These are phyloP conservation scores for Patella vulgata DNA, from an alignment of 1,140 invertebrate genomes.

Conservation along the genomic window DNA sequence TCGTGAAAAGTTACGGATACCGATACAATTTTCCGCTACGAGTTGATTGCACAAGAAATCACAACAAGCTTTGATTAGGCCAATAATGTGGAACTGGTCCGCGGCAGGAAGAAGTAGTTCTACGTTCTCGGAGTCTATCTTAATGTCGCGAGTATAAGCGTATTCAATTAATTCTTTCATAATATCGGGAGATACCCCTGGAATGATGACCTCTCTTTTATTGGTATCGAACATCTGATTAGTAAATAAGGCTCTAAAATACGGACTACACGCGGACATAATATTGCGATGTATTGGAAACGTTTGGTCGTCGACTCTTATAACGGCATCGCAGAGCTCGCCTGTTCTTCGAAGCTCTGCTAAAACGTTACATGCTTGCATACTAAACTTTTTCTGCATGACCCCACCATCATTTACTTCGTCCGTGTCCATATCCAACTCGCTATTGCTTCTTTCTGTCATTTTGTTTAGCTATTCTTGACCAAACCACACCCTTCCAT, in stretches of 20 bases:
- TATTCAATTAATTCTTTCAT: slow-evolving; percentile 82
- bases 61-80: slow-evolving; percentile 80
- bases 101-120: slow-evolving; percentile 74
- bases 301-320: slow-evolving; percentile 76
- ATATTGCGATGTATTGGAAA: slow-evolving; percentile 35
- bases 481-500: no score
- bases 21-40: slow-evolving; percentile 81
- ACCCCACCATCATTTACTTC: slow-evolving; percentile 9
- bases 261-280: slow-evolving; percentile 33
- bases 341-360: slow-evolving; percentile 71
- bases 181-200: slow-evolving; percentile 79
- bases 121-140: slow-evolving; percentile 80
- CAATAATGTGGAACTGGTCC: slow-evolving; percentile 82
- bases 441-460: no score
- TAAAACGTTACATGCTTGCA: slow-evolving; percentile 39
- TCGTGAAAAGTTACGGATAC: slow-evolving; percentile 82
- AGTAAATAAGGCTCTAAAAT: not conserved
- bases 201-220: slow-evolving; percentile 73
- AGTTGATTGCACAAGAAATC: slow-evolving; percentile 76
- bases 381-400: slow-evolving; percentile 35
- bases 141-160: slow-evolving; percentile 80
- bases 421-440: slow-evolving; percentile 4
- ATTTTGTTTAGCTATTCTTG: no score
- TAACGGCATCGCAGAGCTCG: slow-evolving; percentile 84
- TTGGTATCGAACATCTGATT: not conserved